phyloP scores from a whole-genome alignment of 2,888 invertebrate genomes.

The Stenchaetothrips biformis region DNA sequence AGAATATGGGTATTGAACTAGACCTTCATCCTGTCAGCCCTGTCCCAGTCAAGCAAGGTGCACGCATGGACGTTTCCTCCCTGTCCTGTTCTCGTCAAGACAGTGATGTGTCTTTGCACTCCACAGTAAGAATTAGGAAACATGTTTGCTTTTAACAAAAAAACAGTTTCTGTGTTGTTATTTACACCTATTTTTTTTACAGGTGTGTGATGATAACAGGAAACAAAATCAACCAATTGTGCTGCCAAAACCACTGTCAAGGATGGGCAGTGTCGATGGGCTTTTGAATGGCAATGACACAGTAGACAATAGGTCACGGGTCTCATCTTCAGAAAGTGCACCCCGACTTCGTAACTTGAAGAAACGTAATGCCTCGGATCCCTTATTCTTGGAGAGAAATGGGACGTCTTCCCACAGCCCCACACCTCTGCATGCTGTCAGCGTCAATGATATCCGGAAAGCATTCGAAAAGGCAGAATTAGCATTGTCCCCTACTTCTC shows the following conservation, averaged over 20 bases:
- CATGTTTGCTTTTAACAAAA: not conserved
- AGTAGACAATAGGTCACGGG: not conserved
- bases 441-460: slow-evolving; percentile 56
- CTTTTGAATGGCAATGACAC: not conserved
- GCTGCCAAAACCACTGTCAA: not conserved
- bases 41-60: not conserved
- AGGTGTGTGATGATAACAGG: not conserved
- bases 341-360: not conserved
- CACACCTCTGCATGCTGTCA: slow-evolving; percentile 42
- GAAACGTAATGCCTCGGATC: not conserved
- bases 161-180: not conserved
- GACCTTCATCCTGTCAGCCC: not conserved
- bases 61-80: not conserved
- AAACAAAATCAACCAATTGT: not conserved
- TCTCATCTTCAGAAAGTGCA: not conserved
- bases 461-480: slow-evolving; percentile 53
- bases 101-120: not conserved
- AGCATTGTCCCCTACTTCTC: slow-evolving; percentile 30
- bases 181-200: not conserved
- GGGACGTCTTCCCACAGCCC: slow-evolving; percentile 28
- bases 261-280: not conserved
- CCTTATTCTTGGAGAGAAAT: not conserved
- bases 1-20: not conserved
- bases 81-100: not conserved
- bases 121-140: not conserved